Evolutionary conservation across 2,888 invertebrate species (phyloP).

Genomic region (Nasonia oneida): DNA sequence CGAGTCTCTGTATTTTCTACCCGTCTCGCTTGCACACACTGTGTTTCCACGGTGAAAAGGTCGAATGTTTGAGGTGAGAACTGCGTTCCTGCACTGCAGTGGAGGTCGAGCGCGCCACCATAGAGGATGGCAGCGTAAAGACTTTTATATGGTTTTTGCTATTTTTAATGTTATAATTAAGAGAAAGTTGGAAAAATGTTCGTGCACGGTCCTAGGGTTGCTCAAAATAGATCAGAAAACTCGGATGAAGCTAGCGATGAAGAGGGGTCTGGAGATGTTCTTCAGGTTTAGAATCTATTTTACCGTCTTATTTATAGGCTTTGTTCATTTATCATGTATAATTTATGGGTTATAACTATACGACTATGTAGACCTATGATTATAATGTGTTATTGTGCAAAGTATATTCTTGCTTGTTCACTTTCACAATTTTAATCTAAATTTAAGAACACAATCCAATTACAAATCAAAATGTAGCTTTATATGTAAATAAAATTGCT

Average conservation of each 20-base stretch:
- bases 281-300: constrained; percentile 72
- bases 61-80: neutral
- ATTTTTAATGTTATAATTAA: neutral
- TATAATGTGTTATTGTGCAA: too few species aligned
- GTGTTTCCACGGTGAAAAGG: neutral
- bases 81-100: constrained; percentile 34
- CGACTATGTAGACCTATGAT: too few species aligned
- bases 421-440: too few species aligned
- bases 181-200: constrained; percentile 69
- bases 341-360: too few species aligned
- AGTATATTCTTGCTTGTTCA: too few species aligned
- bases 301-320: neutral
- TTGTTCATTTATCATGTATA: neutral
- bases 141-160: neutral
- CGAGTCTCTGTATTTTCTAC: neutral
- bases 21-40: constrained; percentile 29
- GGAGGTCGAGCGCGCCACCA: neutral
- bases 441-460: too few species aligned
- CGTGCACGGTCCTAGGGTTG: constrained; percentile 72
- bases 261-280: constrained; percentile 72
- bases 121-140: neutral
- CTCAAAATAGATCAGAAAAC: constrained; percentile 71
- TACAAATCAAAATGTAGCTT: neutral
- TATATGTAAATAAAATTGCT: too few species aligned
- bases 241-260: constrained; percentile 74